These are phyloP conservation scores for Ornithoptera priamus DNA, from an alignment of 2,888 invertebrate genomes.

Conservation along the genomic window DNA sequence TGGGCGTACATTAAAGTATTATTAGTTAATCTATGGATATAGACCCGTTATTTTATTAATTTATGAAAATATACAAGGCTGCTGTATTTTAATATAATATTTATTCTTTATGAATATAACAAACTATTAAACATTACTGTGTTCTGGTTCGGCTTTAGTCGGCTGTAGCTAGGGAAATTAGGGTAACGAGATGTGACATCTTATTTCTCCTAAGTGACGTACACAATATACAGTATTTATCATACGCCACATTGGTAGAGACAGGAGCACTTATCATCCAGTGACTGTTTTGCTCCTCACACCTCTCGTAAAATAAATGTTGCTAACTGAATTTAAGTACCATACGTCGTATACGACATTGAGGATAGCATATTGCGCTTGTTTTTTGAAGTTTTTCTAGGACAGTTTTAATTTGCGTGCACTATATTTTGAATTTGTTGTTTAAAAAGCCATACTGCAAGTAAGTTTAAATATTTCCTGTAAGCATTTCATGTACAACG, in stretches of 20 bases:
- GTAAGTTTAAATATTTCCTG: not conserved
- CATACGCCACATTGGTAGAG: no score
- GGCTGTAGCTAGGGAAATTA: no score
- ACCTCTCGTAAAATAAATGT: not conserved
- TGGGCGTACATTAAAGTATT: constrained; percentile 3
- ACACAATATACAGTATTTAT: no score
- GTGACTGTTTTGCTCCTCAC: no score
- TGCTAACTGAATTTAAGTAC: not conserved
- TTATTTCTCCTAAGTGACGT: no score
- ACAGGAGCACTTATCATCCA: no score
- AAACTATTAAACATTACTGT: no score
- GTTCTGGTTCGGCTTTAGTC: no score
- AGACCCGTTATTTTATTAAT: constrained; percentile 2
- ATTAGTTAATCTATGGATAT: not conserved
- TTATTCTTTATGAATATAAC: no score
- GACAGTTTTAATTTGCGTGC: not conserved
- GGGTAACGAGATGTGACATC: no score
- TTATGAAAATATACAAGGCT: not conserved
- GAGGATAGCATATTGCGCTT: not conserved
- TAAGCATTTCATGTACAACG: not conserved
- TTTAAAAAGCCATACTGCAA: not conserved
- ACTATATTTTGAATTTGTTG: not conserved
- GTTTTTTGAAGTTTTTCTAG: not conserved
- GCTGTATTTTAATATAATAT: not conserved
- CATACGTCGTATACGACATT: not conserved